phyloP scores from a whole-genome alignment of 1,140 invertebrate genomes.

The Leptoteleia sp. region DNA sequence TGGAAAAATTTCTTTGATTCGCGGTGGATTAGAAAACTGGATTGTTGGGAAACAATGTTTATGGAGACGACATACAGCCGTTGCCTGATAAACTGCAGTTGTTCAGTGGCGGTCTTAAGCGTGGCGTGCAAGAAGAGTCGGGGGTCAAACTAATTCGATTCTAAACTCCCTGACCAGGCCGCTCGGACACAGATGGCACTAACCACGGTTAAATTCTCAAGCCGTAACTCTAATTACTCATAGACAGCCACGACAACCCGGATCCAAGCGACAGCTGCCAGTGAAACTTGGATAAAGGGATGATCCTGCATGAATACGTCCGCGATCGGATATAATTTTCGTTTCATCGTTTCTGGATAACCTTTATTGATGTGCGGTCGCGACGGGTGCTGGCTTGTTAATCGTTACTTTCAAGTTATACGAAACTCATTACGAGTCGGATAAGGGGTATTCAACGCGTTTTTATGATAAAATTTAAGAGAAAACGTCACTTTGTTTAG shows the following conservation, averaged over 20 bases:
- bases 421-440: too few relatives aligned
- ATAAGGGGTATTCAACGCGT: too few relatives aligned
- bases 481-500: too few relatives aligned
- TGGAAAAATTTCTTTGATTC: too few relatives aligned
- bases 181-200: constrained; percentile 81
- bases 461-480: too few relatives aligned
- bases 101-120: constrained; percentile 70
- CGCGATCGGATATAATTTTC: constrained; percentile 62
- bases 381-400: constrained; percentile 15
- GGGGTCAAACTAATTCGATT: constrained; percentile 82
- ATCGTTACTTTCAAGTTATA: too few relatives aligned
- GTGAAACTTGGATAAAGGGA: constrained; percentile 79
- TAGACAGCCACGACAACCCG: constrained; percentile 77
- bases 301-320: constrained; percentile 59
- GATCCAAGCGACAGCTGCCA: constrained; percentile 79
- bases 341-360: constrained; percentile 52
- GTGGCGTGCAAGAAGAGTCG: constrained; percentile 67
- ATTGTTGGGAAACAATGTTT: constrained; percentile 67
- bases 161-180: constrained; percentile 80
- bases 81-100: constrained; percentile 73
- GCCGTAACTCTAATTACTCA: constrained; percentile 82
- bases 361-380: constrained; percentile 38
- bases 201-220: constrained; percentile 81
- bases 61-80: constrained; percentile 70
- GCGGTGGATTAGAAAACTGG: constrained; percentile 31